phyloP scores from a whole-genome alignment of 1,140 invertebrate species.

The Xylocopa sonorina region DNA sequence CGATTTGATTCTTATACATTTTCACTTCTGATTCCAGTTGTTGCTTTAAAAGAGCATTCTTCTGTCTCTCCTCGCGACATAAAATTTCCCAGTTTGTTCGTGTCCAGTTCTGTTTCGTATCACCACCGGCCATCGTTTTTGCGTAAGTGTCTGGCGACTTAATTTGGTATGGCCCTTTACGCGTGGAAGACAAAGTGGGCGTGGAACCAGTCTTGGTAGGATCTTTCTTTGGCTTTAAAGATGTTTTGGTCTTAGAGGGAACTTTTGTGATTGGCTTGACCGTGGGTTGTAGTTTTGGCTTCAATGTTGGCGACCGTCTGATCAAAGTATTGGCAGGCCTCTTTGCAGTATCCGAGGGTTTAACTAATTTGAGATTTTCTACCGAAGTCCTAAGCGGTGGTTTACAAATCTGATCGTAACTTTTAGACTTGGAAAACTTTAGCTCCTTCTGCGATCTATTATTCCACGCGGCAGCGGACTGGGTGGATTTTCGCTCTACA shows the following conservation, averaged over 20 bases:
- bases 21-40: slow-evolving; percentile 76
- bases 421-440: slow-evolving; percentile 71
- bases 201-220: slow-evolving; percentile 55
- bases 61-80: slow-evolving; percentile 76
- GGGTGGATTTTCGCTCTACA: slow-evolving; percentile 41
- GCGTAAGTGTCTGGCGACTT: slow-evolving; percentile 52
- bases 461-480: slow-evolving; percentile 38
- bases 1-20: slow-evolving; percentile 76
- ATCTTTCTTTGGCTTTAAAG: slow-evolving; percentile 57
- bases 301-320: slow-evolving; percentile 61
- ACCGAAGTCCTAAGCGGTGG: slow-evolving; percentile 44
- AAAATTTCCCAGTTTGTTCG: slow-evolving; percentile 73
- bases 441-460: slow-evolving; percentile 53
- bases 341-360: slow-evolving; percentile 45
- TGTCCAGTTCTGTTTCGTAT: slow-evolving; percentile 60
- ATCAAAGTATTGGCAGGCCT: slow-evolving; percentile 47
- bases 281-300: slow-evolving; percentile 58
- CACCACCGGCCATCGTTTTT: slow-evolving; percentile 69
- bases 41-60: slow-evolving; percentile 73
- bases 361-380: slow-evolving; percentile 49
- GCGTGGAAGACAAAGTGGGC: slow-evolving; percentile 42
- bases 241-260: slow-evolving; percentile 42
- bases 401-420: slow-evolving; percentile 74
- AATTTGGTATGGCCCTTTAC: slow-evolving; percentile 36
- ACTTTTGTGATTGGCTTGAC: slow-evolving; percentile 51